Percentiles rank a stretch among this genome's conserved stretches.
These are phyloP conservation scores for Cardiocondyla obscurior DNA, from an alignment of 1,140 invertebrate species.

Conservation along the genomic window DNA sequence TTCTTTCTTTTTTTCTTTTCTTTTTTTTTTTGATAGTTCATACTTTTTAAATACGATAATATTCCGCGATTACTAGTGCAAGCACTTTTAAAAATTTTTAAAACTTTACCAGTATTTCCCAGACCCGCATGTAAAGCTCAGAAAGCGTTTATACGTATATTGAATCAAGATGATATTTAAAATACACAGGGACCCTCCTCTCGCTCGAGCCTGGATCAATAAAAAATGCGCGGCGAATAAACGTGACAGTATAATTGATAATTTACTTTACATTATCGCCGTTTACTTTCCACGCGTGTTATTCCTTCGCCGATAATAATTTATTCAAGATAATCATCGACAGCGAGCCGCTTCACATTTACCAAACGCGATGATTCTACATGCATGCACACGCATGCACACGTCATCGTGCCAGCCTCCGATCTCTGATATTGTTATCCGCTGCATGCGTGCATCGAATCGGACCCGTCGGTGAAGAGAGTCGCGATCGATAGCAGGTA, in stretches of 20 bases:
- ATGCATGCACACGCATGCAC: background rate
- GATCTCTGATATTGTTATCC: slow-evolving; percentile 52
- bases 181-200: background rate
- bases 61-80: background rate
- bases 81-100: background rate
- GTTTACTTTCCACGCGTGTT: background rate
- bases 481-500: slow-evolving; percentile 31
- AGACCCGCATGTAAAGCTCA: background rate
- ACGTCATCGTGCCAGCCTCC: slow-evolving; percentile 25
- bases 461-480: slow-evolving; percentile 20
- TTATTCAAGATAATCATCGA: background rate
- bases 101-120: background rate
- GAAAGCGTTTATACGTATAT: background rate
- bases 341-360: background rate
- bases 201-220: no score
- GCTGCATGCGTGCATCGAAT: slow-evolving; percentile 26
- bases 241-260: background rate
- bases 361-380: background rate
- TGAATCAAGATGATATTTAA: background rate
- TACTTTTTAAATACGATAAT: background rate
- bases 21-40: background rate
- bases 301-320: slow-evolving; percentile 5
- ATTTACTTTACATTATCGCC: background rate
- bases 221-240: background rate
- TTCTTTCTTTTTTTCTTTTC: no score